Evolutionary conservation across 2,797 vertebrate genomes (phyloP), one percentile per base, ranked within the genome.

Genomic region (Serranus cabrilla): DNA sequence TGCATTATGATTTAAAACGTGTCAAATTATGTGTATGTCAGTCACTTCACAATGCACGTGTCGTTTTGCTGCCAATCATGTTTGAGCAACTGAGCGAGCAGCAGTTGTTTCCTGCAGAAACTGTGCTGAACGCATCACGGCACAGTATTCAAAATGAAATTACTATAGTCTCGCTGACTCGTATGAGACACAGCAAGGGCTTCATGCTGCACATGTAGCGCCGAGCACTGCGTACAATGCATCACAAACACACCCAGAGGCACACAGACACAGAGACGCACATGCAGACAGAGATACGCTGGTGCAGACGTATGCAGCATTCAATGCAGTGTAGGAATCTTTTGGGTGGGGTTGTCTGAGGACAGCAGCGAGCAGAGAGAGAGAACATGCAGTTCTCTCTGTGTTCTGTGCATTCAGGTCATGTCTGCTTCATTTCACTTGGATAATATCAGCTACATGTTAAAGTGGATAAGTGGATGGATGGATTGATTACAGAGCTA

Each of bases 311-410:
- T 42, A 52, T 42, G 52, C 60, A 61, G 56, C 17, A 18, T 27
- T 21, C 34, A n/a, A n/a, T 18, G 4, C 27, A 62, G 61, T 16
- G 17, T 37, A 21, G 58, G 21, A 21, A 25, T 10, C 20, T 16
- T 60, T 27, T 4, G 57, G 12, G 63, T 3, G 56, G 62, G 73
- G 81, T 90, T 50, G 72, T 60, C 37, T 58, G 76, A 85, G 65
- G 75, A 83, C 79, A 70, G 74, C 81, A 60, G 64, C 6, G 3
- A 18, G 60, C 54, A 17, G 12, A 25, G 34, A 59, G 2, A 21
- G 42, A 54, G 43, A 59, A 21, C 34, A n/a, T 47, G 39, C 18
- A 34, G 47, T 46, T 78, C 45, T 14, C 25, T 67, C 45, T 23
- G 50, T 46, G 60, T 59, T 13, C 65, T 37, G 34, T 12, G 21